Base-by-base conservation (phyloP, 2,888 invertebrate genomes). In the Hirtodrosophila confusa region DNA sequence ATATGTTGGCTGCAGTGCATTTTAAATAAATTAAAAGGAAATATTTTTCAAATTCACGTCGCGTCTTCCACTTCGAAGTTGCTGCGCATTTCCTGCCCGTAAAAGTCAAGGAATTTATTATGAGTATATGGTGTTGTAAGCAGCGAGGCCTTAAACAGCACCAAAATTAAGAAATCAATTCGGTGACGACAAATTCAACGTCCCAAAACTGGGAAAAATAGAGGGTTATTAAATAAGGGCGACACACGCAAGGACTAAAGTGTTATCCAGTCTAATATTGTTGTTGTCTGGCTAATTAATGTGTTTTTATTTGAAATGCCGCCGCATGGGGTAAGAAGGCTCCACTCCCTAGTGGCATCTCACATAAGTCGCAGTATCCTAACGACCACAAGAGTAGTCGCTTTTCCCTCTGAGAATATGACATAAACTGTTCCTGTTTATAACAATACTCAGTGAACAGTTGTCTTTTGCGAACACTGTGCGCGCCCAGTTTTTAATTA, bases 1-100 rank as follows among this genome's bases (percentile, higher is more conserved):
- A 82, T 63, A 55, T 80, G 80, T 60, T 72, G 24, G 65, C 40
- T 11, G 35, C 33, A 50, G 36, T 36, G 75, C 64, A 58, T 63
- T 67, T 67, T 45, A 37, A 70, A 58, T 63, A 56, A 43, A 48
- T 49, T 4, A 3, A 12, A 40, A 61, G 69, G 66, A 78, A 67
- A 67, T 53, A 11, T 37, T 49, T 64, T 65, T 33, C 11, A 36
- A 37, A 76, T 76, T 68, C 80, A 11, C 39, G 6, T 12, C 37
- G 44, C 65, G 57, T 76, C 40, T 31, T 9, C 7, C 31, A 31
- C 31, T 4, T 27, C 6, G 6, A 35, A 12, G n/a, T 23, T 33
- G 10, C 33, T 35, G 36, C 57, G 24, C 47, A 47, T 41, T 65
- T 74, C 67, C 67, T 67, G 74, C 11, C 29, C 5, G 12, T 40